Conservation (phyloP, 2,797 vertebrate genomes). For the Chrysocyon brachyurus region DNA sequence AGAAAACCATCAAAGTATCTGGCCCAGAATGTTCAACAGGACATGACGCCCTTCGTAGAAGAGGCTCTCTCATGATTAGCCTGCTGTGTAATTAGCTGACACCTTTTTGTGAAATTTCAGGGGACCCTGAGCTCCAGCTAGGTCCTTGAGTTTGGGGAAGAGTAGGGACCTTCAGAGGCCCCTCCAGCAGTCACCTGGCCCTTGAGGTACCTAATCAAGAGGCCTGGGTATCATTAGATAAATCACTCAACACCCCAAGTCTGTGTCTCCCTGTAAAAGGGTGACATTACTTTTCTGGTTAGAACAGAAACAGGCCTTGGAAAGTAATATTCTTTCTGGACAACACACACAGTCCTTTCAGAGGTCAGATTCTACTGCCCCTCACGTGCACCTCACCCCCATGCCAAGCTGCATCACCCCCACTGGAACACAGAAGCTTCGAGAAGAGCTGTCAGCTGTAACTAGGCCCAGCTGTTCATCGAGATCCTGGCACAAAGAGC, state of each 20-base stretch:
- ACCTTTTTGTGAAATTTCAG: neutral
- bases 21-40: neutral
- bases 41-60: neutral
- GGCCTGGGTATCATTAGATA: neutral
- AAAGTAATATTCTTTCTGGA: neutral
- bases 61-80: neutral
- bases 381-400: neutral
- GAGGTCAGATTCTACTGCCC: neutral
- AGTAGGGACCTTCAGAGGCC: neutral
- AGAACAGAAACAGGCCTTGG: neutral
- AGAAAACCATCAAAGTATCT: neutral
- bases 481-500: conserved; percentile 46
- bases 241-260: neutral
- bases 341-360: neutral
- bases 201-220: neutral
- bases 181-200: neutral
- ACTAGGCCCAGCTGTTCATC: neutral
- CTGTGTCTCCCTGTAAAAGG: neutral
- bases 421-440: neutral
- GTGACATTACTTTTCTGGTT: neutral
- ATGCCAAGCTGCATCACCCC: neutral
- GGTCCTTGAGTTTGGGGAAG: neutral
- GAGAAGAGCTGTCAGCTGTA: conserved; percentile 25
- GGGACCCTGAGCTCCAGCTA: neutral
- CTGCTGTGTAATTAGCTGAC: neutral